phyloP scores from a whole-genome alignment of 2,888 invertebrate genomes.

The Synanthedon formicaeformis region DNA sequence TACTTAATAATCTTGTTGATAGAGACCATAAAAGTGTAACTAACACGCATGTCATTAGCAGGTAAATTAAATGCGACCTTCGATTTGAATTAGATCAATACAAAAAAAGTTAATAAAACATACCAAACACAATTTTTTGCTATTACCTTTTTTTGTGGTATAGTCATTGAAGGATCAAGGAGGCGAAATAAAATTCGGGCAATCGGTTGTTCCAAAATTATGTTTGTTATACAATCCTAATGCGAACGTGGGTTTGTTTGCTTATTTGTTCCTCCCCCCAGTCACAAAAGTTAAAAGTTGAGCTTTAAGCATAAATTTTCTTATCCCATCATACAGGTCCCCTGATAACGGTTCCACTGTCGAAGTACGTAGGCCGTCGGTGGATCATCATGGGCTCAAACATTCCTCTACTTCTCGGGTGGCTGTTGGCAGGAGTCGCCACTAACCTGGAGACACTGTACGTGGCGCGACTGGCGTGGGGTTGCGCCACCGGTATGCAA shows the following conservation, averaged over 20 bases:
- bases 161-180: not conserved
- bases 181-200: not conserved
- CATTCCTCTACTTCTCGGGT: constrained; percentile 78
- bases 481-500: constrained; percentile 76
- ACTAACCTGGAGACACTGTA: constrained; percentile 57
- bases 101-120: not conserved
- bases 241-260: too few relatives aligned
- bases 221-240: too few relatives aligned
- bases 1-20: not conserved
- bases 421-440: constrained; percentile 76
- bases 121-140: not conserved
- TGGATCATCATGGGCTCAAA: constrained; percentile 75
- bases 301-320: too few relatives aligned
- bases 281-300: too few relatives aligned
- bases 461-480: constrained; percentile 71
- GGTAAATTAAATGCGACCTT: not conserved
- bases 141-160: not conserved
- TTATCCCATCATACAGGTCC: constrained; percentile 74
- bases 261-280: not conserved
- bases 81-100: not conserved
- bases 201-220: not conserved
- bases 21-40: not conserved
- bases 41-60: not conserved
- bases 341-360: constrained; percentile 76
- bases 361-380: constrained; percentile 77